These are phyloP conservation scores for Danio kyathit DNA, from an alignment of 2,797 vertebrate species.

Conservation along the genomic window DNA sequence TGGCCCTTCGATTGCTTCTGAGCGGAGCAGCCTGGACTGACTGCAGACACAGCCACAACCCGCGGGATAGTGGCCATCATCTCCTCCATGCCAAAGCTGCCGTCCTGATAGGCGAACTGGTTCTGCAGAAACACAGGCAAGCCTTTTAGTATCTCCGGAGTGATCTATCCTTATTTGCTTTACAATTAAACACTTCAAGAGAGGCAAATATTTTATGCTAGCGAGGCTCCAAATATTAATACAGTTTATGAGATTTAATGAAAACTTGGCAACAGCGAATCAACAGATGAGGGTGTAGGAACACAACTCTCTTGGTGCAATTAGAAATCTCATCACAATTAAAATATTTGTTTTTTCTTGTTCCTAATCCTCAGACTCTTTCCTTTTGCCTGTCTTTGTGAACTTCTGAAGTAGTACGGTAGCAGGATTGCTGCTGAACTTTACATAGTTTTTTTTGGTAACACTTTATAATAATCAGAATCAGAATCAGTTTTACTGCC, in stretches of 20 bases:
- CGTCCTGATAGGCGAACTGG: conserved; percentile 80
- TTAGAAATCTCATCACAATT: conserved; percentile 33
- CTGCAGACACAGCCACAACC: conserved; percentile 76
- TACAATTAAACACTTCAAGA: conserved; percentile 36
- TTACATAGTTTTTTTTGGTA: no score
- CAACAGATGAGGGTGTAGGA: conserved; percentile 15
- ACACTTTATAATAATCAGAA: no score
- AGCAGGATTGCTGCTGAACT: neutral
- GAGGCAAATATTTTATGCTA: conserved; percentile 21
- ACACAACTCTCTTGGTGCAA: conserved; percentile 25
- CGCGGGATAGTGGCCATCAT: conserved; percentile 84
- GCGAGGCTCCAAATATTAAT: conserved; percentile 16
- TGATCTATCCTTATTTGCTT: conserved; percentile 11
- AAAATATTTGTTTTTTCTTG: conserved; percentile 14
- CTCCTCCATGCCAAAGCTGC: conserved; percentile 81
- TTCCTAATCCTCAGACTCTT: conserved; percentile 17
- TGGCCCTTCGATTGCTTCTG: conserved; percentile 82
- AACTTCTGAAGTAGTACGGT: neutral
- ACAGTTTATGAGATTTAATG: conserved; percentile 27
- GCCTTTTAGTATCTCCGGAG: neutral
- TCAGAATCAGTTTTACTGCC: no score
- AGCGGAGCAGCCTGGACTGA: conserved; percentile 77
- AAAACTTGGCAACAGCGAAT: conserved; percentile 31
- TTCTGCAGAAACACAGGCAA: conserved; percentile 63
- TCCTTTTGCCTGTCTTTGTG: neutral